Percentiles rank a stretch among this genome's conserved stretches.
Conservation (phyloP, 2,797 vertebrate species). For the Vultur gryphus region DNA sequence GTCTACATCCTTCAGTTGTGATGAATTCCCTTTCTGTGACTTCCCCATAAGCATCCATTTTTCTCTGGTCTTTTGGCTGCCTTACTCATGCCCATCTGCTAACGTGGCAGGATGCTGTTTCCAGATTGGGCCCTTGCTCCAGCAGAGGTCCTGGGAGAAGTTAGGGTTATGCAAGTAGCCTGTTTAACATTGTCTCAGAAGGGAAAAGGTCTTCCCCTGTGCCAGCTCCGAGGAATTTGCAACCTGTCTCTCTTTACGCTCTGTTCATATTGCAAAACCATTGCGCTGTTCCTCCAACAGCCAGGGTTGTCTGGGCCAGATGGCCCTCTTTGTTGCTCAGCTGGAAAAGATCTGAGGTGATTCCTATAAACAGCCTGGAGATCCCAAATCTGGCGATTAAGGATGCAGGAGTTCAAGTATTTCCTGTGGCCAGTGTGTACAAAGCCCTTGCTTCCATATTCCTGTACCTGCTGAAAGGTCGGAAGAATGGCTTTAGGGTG, state of each 20-base stretch:
- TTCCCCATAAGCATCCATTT: slow-evolving; percentile 1
- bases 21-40: neutral
- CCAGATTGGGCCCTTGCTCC: neutral
- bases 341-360: neutral
- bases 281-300: neutral
- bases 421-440: neutral
- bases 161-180: neutral
- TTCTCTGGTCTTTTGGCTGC: slow-evolving; percentile 18
- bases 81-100: slow-evolving; percentile 11
- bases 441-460: neutral
- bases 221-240: neutral
- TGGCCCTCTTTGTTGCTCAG: neutral
- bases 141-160: neutral
- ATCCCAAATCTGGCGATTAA: neutral
- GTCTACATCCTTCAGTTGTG: neutral
- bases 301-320: neutral
- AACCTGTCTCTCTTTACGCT: neutral
- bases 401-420: neutral
- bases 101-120: slow-evolving; percentile 11
- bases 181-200: neutral
- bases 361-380: neutral
- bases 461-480: neutral
- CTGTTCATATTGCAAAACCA: neutral
- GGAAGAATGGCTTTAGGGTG: neutral
- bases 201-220: neutral